Evolutionary conservation across 2,113 vertebrate species (phyloP).

Genomic region (Malurus alboscapulatus): DNA sequence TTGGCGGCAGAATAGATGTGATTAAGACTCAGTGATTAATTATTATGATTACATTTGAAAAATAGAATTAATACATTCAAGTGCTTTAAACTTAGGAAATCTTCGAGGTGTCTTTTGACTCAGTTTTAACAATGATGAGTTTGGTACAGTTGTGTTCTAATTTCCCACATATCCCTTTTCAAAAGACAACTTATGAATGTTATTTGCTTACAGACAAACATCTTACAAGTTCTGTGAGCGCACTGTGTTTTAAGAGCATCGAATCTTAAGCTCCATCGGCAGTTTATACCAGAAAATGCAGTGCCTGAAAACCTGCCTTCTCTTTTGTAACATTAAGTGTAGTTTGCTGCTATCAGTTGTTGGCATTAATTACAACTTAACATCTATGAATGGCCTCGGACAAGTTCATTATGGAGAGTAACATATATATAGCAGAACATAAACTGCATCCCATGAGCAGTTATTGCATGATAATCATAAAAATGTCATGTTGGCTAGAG

Average conservation of each 20-base stretch:
- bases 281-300: background rate
- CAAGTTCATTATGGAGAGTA: background rate
- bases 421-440: background rate
- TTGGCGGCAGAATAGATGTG: background rate
- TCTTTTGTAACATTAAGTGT: background rate
- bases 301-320: background rate
- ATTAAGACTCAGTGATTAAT: background rate
- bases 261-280: background rate
- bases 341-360: background rate
- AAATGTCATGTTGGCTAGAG: background rate
- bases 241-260: background rate
- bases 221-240: background rate
- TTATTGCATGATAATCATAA: background rate
- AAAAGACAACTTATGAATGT: background rate
- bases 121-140: background rate
- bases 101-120: background rate
- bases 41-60: background rate
- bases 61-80: background rate
- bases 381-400: background rate
- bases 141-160: background rate
- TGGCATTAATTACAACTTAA: background rate
- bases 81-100: background rate
- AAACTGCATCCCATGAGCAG: background rate
- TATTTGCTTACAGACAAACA: background rate
- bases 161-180: background rate